Conservation (phyloP, 2,797 vertebrate species). For the Halcyon smyrnensis region DNA sequence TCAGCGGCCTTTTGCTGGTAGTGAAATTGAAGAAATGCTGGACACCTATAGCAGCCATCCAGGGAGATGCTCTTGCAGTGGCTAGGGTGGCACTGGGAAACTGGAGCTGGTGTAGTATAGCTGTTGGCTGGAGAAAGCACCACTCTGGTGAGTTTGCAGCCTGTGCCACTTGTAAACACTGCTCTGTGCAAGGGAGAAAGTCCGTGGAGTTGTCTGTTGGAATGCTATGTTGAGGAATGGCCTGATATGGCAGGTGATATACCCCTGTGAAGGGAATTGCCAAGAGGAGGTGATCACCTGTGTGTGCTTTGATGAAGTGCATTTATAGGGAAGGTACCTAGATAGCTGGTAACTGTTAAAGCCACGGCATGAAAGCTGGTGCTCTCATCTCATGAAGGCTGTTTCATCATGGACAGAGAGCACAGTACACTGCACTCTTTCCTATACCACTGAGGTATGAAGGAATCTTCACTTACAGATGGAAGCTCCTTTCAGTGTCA, state of each 20-base stretch:
- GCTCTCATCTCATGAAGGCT: not conserved
- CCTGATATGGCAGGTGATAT: not conserved
- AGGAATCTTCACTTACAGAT: fast-evolving
- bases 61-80: not conserved
- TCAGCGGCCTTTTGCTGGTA: not conserved
- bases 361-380: not conserved
- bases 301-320: not conserved
- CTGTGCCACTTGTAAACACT: not conserved
- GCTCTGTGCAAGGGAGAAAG: not conserved
- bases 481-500: not conserved
- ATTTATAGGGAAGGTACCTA: not conserved
- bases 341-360: not conserved
- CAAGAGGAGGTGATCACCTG: not conserved
- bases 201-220: not conserved
- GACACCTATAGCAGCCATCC: not conserved
- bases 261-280: not conserved
- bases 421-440: not conserved
- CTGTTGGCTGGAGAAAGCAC: not conserved
- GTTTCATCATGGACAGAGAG: not conserved
- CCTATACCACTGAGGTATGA: not conserved
- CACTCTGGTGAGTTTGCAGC: not conserved
- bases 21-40: not conserved
- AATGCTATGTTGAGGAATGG: not conserved
- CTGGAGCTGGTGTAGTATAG: not conserved
- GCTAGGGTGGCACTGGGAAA: not conserved